A percentile compares a stretch with the other conserved stretches of the same genome.
phyloP scores from a whole-genome alignment of 2,797 vertebrate genomes.

The Dromococcyx pavoninus region DNA sequence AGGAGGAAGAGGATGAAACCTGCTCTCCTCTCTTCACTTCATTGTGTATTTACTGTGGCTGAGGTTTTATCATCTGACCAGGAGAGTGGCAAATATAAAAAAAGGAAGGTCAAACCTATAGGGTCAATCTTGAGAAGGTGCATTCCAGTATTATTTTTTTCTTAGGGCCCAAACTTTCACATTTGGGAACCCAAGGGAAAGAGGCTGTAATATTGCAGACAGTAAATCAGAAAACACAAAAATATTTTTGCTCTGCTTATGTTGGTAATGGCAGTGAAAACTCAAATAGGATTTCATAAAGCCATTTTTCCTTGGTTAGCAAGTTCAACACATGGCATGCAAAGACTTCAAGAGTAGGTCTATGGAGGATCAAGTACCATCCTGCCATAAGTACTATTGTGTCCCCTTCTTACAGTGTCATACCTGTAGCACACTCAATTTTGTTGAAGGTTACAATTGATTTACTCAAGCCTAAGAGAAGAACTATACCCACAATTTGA shows the following conservation, averaged over 20 bases:
- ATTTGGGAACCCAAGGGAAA: not conserved
- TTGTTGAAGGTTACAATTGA: not conserved
- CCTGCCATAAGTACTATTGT: not conserved
- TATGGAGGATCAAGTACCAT: not conserved
- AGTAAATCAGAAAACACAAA: not conserved
- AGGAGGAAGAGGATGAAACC: not conserved
- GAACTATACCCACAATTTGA: not conserved
- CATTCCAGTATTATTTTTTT: not conserved
- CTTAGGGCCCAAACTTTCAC: not conserved
- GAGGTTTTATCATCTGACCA: not conserved
- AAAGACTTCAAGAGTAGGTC: not conserved
- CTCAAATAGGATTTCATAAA: not conserved
- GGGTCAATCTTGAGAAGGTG: not conserved
- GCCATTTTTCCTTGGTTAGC: not conserved
- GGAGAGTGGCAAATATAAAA: not conserved
- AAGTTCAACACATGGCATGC: not conserved
- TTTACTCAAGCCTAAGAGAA: conserved; percentile 4
- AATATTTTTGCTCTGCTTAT: not conserved
- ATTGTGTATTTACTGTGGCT: not conserved
- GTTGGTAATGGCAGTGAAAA: not conserved
- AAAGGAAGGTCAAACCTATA: not conserved
- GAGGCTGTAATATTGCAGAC: not conserved
- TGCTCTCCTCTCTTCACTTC: not conserved
- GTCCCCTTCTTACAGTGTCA: not conserved
- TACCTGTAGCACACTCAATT: not conserved